Conservation (phyloP, 53 echinoderm and acorn worm genomes). For the Echinarachnius parma region DNA sequence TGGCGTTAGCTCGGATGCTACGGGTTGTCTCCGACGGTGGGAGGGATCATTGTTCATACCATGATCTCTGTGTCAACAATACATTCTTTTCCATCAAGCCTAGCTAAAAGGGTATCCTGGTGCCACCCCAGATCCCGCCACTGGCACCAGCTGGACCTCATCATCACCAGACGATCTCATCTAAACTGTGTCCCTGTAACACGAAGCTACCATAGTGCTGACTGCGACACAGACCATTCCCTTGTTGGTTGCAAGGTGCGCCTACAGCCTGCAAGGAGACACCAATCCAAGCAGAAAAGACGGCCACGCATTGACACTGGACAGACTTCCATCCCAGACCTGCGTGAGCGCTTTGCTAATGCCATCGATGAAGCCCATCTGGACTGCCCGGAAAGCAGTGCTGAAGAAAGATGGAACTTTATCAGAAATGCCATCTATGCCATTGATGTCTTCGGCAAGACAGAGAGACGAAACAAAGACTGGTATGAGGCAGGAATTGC, state of each 20-base stretch:
- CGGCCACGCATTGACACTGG: slow-evolving; percentile 31
- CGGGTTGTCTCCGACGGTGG: slow-evolving; percentile 45
- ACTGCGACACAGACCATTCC: no score
- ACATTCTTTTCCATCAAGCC: no score
- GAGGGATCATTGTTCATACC: slow-evolving; percentile 50
- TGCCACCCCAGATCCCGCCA: no score
- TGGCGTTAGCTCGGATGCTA: slow-evolving; percentile 8
- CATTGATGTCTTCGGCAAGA: slow-evolving; percentile 12
- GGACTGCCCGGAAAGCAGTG: slow-evolving; percentile 2
- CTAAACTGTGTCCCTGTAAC: no score
- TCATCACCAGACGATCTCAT: no score
- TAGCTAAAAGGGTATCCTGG: no score
- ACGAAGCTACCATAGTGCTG: no score
- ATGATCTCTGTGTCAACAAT: no score
- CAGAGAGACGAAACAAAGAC: not conserved
- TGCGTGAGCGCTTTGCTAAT: not conserved
- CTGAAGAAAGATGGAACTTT: slow-evolving; percentile 18
- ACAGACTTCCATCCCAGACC: no score
- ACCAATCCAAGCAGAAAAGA: slow-evolving; percentile 3
- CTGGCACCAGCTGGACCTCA: no score
- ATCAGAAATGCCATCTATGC: not conserved
- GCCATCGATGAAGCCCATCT: slow-evolving; percentile 19
- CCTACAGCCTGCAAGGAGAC: not conserved
- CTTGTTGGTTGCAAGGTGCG: no score
- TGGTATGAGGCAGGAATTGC: slow-evolving; percentile 16